Percentiles rank a stretch among this genome's conserved stretches.
Conservation (phyloP, 2,888 invertebrate genomes). For the Ectobius pallidus region DNA sequence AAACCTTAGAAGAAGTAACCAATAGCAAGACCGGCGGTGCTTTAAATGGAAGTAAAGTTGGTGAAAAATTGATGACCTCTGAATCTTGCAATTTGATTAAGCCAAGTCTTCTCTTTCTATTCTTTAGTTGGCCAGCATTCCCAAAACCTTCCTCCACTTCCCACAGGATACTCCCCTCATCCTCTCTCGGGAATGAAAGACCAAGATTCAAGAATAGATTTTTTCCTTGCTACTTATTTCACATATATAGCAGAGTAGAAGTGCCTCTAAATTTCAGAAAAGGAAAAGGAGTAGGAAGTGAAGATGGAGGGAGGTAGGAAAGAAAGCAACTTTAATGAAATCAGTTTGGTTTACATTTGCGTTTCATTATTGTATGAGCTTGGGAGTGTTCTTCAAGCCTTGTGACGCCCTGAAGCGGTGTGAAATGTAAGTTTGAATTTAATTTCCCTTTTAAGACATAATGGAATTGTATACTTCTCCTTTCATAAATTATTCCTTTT, state of each 20-base stretch:
- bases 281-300: neutral
- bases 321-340: constrained; percentile 1
- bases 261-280: neutral
- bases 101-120: neutral
- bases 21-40: neutral
- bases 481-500: no score
- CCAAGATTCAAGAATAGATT: neutral
- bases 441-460: neutral
- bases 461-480: neutral
- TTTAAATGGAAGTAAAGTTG: neutral
- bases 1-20: neutral
- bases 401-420: neutral
- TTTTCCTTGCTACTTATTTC: neutral
- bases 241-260: neutral
- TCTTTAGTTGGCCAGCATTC: neutral
- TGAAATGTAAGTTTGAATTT: constrained; percentile 11
- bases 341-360: constrained; percentile 19
- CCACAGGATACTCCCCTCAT: neutral
- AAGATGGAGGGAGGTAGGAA: neutral
- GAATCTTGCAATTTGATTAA: constrained; percentile 8
- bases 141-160: neutral
- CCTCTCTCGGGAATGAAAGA: neutral
- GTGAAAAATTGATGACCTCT: constrained; percentile 15
- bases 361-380: neutral
- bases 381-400: neutral